Percentiles rank a stretch among this genome's conserved stretches.
Evolutionary conservation across 2,797 vertebrate genomes (phyloP).

Genomic region (Antrozous pallidus): DNA sequence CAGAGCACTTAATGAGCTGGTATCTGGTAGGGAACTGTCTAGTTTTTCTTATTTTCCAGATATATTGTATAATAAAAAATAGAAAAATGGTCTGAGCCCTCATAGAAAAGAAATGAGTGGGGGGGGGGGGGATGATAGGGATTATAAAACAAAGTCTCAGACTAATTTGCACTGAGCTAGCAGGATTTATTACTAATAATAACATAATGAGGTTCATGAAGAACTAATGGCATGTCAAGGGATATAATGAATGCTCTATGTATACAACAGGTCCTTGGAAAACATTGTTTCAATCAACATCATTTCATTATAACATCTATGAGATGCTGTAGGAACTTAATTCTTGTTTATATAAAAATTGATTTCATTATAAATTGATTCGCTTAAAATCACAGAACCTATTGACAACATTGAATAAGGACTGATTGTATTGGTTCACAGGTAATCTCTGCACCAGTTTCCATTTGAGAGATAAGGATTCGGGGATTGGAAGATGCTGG

Average conservation of each 20-base stretch:
- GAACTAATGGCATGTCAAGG: background rate
- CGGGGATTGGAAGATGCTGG: background rate
- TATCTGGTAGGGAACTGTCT: background rate
- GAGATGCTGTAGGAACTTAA: background rate
- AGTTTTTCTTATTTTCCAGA: background rate
- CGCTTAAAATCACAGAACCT: background rate
- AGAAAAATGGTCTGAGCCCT: background rate
- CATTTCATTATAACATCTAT: background rate
- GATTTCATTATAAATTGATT: background rate
- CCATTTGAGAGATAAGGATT: background rate
- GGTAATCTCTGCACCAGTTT: background rate
- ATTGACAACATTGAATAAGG: background rate
- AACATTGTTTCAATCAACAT: background rate
- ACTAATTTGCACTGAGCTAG: conserved; percentile 44
- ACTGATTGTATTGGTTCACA: background rate
- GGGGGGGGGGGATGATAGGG: background rate
- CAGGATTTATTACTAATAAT: conserved; percentile 46
- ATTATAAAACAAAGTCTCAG: conserved; percentile 47
- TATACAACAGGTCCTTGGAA: background rate
- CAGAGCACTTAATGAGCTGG: background rate
- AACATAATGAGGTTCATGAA: background rate
- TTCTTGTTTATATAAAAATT: background rate
- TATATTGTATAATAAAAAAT: background rate
- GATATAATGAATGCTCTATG: background rate
- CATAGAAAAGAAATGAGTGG: background rate